phyloP scores from a whole-genome alignment of 2,113 vertebrate species.

The Montifringilla adamsi region DNA sequence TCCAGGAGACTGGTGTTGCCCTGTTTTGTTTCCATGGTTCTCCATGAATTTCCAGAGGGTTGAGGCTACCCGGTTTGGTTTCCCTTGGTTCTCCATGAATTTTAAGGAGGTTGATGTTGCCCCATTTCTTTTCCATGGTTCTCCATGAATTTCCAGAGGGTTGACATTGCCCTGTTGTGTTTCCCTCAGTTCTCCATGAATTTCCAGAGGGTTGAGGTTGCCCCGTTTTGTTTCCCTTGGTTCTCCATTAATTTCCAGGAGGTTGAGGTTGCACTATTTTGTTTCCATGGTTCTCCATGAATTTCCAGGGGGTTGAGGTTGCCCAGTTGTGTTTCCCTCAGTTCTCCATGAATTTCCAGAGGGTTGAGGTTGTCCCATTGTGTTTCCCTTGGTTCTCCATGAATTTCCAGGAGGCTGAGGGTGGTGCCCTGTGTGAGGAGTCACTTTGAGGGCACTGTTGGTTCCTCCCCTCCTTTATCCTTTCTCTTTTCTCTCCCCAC shows the following conservation, averaged over 20 bases:
- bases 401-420: neutral
- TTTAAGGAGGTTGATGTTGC: fast-evolving
- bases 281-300: neutral
- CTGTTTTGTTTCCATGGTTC: fast-evolving
- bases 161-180: fast-evolving
- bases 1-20: neutral
- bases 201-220: fast-evolving
- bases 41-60: neutral
- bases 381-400: neutral
- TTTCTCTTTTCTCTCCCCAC: neutral
- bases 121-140: fast-evolving
- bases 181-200: fast-evolving
- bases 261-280: fast-evolving
- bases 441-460: neutral
- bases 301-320: neutral
- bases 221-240: fast-evolving
- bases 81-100: neutral
- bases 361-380: fast-evolving
- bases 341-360: neutral
- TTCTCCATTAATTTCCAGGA: neutral
- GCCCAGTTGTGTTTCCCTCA: fast-evolving
- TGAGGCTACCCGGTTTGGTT: fast-evolving
- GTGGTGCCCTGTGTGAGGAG: fast-evolving
- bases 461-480: neutral
- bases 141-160: fast-evolving